Conservation (phyloP, 2,797 vertebrate species). For the Anguilla anguilla region DNA sequence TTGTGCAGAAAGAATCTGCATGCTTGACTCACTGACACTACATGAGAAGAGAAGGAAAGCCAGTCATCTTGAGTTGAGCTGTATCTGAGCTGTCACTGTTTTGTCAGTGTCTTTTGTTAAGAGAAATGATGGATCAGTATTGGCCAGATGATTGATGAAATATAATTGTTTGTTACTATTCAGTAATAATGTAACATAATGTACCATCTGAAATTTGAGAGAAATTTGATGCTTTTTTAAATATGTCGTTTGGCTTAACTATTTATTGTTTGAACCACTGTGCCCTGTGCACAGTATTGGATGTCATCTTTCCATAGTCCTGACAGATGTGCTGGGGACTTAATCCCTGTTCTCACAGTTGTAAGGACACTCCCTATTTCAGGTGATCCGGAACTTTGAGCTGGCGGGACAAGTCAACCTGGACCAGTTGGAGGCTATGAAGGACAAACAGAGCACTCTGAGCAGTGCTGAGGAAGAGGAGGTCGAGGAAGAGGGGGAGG, state of each 20-base stretch:
- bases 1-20: background rate
- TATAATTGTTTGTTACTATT: background rate
- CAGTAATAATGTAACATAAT: background rate
- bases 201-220: background rate
- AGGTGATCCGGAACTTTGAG: slow-evolving; percentile 98
- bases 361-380: slow-evolving; percentile 25
- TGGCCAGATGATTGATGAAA: background rate
- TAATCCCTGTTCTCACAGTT: background rate
- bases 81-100: background rate
- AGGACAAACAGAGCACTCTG: slow-evolving; percentile 78
- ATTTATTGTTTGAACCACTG: background rate
- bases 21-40: background rate
- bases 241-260: background rate
- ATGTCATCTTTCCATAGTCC: background rate
- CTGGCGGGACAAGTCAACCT: slow-evolving; percentile 94
- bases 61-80: background rate
- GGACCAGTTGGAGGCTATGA: slow-evolving; percentile 92
- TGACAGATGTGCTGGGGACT: background rate
- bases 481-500: slow-evolving; percentile 63
- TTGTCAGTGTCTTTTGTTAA: background rate
- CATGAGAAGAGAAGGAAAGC: background rate
- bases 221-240: background rate
- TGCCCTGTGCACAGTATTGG: background rate
- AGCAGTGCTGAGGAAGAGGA: slow-evolving; percentile 83
- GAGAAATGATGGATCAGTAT: background rate